Evolutionary conservation across 2,113 vertebrate species (phyloP).

Genomic region (Columba livia): DNA sequence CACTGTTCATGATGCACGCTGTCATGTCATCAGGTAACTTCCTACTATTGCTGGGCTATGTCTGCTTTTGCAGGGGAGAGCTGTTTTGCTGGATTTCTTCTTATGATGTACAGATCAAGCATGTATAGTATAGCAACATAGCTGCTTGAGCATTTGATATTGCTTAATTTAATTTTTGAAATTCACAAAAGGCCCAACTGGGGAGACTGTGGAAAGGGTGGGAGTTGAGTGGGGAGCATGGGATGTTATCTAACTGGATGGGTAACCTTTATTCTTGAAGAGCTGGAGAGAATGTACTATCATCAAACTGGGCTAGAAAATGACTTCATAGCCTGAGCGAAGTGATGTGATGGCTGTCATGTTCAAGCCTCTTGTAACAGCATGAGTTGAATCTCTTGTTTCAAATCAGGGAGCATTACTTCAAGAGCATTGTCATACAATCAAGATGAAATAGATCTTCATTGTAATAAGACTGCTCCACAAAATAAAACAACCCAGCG

Average conservation of each 20-base stretch:
- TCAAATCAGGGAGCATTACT: rapidly evolving
- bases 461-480: not conserved
- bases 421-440: rapidly evolving
- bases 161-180: not conserved
- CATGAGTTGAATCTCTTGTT: not conserved
- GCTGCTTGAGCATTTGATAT: not conserved
- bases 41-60: not conserved
- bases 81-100: not conserved
- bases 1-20: not conserved
- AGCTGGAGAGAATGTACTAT: not conserved
- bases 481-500: not conserved
- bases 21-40: not conserved
- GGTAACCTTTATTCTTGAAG: not conserved
- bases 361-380: not conserved
- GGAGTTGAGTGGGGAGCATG: not conserved
- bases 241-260: not conserved
- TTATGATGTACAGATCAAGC: not conserved
- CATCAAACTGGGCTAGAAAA: not conserved
- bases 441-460: not conserved
- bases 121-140: rapidly evolving
- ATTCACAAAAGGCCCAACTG: not conserved
- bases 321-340: not conserved
- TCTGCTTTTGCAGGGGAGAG: not conserved
- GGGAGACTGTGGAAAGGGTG: not conserved
- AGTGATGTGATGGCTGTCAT: rapidly evolving